phyloP scores from a whole-genome alignment of 2,113 vertebrate species.

The Trogon surrucura region DNA sequence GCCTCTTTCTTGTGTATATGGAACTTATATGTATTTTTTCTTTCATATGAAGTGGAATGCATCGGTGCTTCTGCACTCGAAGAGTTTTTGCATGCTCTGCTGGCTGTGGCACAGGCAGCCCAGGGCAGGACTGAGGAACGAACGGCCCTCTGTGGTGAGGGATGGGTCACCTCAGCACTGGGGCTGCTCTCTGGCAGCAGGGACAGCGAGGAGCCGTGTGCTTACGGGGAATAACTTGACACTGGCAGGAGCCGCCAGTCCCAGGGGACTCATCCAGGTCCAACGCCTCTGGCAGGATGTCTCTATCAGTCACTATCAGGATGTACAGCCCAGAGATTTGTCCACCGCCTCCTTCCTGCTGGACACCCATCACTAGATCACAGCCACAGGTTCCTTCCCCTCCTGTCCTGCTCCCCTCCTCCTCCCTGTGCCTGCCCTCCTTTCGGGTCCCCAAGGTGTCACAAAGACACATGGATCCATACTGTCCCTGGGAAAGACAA shows the following conservation, averaged over 20 bases:
- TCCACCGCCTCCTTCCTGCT: neutral
- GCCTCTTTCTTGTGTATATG: neutral
- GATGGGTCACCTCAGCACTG: neutral
- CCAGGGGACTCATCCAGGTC: neutral
- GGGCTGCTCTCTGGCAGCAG: neutral
- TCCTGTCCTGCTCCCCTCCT: fast-evolving
- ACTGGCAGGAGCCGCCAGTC: neutral
- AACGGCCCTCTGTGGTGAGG: fast-evolving
- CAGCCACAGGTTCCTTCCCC: neutral
- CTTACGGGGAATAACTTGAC: neutral
- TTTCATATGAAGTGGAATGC: neutral
- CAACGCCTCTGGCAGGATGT: neutral
- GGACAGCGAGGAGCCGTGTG: fast-evolving
- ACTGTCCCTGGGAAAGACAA: neutral
- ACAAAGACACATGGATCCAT: neutral
- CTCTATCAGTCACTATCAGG: neutral
- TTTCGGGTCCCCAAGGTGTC: neutral
- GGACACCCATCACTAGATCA: neutral
- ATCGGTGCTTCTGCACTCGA: neutral
- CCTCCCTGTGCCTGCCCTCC: neutral
- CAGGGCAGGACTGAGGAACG: neutral
- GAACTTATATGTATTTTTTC: neutral
- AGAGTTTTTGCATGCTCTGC: neutral
- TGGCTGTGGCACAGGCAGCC: neutral
- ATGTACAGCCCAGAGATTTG: neutral